Base-by-base conservation (phyloP, 2,797 vertebrate species). In the Psittacula derbiana region DNA sequence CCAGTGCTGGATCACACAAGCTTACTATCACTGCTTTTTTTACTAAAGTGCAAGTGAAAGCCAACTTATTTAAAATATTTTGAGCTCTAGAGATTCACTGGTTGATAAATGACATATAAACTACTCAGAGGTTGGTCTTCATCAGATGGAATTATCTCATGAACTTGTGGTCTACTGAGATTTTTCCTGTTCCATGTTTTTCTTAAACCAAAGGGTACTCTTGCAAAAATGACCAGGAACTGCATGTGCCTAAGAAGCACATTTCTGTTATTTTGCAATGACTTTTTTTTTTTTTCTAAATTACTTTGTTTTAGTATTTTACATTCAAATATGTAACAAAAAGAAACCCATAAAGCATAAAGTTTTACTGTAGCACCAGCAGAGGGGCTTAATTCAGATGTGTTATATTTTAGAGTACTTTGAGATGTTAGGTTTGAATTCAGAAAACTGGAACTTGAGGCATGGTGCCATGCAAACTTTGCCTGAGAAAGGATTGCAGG, bases 351-450 rank as follows among this genome's bases (percentile, higher is more conserved):
- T 92, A 87, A 74, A 94, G 86, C 81, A 80, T 67, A 85, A 96
- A 69, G 46, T 83, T 74, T 46, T 65, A 93, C 33, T 65, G 33
- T 86, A 94, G 52, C 82, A 94, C 85, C 72, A 92, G 85, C 76
- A 27, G 69, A 80, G 50, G 44, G 19, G 20, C 87, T 73, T 92
- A 87, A 53, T n/a, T 95, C 50, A 31, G 41, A 27, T 15, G n/a
- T 78, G 16, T 31, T 61, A 7, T 80, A 33, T 80, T 80, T 13
- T 4, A n/a, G 21, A 30, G 8, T 20, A 36, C 15, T 74, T 85
- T 50, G 31, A 83, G 50, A n/a, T 4, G 8, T 49, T 67, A 30
- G 31, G 13, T 49, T 84, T 78, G 27, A 65, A 75, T 72, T 10
- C 17, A 69, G 50, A 60, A 78, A 67, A 69, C n/a, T 12, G 11